phyloP scores from a whole-genome alignment of 1,140 invertebrate genomes.

The Plectrocnemia conspersa region DNA sequence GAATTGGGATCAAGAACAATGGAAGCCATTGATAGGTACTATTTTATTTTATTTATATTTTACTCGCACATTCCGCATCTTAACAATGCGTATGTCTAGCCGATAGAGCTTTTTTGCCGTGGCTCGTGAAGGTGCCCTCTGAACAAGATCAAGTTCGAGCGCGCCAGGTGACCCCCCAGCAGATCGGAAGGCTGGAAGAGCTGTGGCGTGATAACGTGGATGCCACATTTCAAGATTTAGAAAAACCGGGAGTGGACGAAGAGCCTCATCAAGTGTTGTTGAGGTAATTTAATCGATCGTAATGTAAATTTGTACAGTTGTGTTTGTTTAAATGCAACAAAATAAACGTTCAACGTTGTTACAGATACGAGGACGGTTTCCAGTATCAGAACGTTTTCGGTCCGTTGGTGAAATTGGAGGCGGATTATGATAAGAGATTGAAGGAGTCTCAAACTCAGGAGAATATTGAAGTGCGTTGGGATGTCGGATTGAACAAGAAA shows the following conservation, averaged over 20 bases:
- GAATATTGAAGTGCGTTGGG: constrained; percentile 98
- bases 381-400: constrained; percentile 99
- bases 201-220: constrained; percentile 98
- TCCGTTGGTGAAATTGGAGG: constrained; percentile 94
- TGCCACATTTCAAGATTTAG: constrained; percentile 95
- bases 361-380: constrained; percentile 93
- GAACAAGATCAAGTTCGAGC: constrained; percentile 94
- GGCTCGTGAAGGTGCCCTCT: constrained; percentile 94
- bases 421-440: constrained; percentile 95
- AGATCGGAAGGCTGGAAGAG: constrained; percentile 97
- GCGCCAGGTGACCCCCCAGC: constrained; percentile 91
- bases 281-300: constrained; percentile 48
- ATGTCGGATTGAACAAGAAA: constrained; percentile 97
- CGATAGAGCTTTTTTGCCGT: constrained; percentile 91
- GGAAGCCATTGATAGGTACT: constrained; percentile 86
- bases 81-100: no score
- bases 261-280: constrained; percentile 93
- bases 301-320: neutral
- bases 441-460: constrained; percentile 99
- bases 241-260: constrained; percentile 95
- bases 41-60: constrained; percentile 1
- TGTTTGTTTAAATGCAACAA: neutral
- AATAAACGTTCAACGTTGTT: neutral
- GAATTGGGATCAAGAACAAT: constrained; percentile 99
- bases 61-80: neutral